Evolutionary conservation across 2,797 vertebrate genomes (phyloP).

Genomic region (Silurus aristotelis): DNA sequence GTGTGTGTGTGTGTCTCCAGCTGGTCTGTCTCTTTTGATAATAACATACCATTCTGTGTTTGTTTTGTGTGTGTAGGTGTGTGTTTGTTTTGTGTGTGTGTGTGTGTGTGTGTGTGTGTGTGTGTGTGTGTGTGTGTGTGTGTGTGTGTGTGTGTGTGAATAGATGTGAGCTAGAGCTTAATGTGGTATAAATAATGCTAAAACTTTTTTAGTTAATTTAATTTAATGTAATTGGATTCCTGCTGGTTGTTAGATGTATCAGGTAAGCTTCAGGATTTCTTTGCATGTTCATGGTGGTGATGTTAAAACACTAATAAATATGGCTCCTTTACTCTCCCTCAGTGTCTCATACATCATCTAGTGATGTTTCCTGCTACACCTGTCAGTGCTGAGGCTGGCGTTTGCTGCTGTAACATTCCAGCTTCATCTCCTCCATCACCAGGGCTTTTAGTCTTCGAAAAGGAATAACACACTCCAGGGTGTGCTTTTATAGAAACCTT

Average conservation of each 20-base stretch:
- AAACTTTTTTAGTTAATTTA: neutral
- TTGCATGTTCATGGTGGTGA: neutral
- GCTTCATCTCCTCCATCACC: neutral
- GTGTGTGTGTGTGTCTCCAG: neutral
- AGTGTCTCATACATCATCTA: neutral
- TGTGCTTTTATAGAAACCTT: neutral
- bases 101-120: neutral
- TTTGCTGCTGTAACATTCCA: neutral
- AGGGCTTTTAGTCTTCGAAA: neutral
- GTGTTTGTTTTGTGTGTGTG: conserved; percentile 6
- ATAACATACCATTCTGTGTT: conserved; percentile 1
- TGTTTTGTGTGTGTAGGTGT: conserved; percentile 9
- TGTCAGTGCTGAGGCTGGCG: neutral
- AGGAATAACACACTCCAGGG: neutral
- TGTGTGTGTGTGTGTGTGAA: neutral
- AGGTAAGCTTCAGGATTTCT: neutral
- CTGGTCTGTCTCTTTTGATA: conserved; percentile 3
- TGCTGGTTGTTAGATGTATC: neutral
- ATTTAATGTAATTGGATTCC: neutral
- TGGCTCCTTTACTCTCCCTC: neutral
- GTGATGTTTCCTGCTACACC: neutral
- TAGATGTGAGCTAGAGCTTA: neutral
- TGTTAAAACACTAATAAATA: neutral
- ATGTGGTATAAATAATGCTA: conserved; percentile 4
- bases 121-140: conserved; percentile 16